These are phyloP conservation scores for Cyclophora punctaria DNA, from an alignment of 2,888 invertebrate species.

Conservation along the genomic window DNA sequence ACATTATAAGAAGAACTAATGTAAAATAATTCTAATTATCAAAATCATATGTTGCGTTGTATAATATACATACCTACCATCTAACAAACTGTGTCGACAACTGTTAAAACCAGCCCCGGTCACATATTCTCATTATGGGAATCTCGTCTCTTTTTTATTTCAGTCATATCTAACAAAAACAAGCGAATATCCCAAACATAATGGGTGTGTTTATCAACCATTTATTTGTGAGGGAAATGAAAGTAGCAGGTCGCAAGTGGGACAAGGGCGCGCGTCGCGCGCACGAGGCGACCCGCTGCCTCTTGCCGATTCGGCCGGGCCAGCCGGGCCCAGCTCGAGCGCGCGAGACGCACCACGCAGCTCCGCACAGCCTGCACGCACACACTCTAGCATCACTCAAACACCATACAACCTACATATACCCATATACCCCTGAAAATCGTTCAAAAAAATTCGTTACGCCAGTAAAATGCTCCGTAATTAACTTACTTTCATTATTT, in stretches of 20 bases:
- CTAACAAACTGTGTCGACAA: no score
- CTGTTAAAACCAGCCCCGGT: neutral
- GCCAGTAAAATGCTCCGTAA: neutral
- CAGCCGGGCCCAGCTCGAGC: no score
- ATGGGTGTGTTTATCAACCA: conserved; percentile 21
- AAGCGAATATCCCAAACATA: conserved; percentile 16
- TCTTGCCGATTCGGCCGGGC: conserved; percentile 12
- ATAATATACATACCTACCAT: no score
- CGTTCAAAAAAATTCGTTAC: no score
- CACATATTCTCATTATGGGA: conserved; percentile 7
- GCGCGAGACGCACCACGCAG: no score
- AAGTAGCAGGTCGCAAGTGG: conserved; percentile 17
- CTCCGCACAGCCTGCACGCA: no score
- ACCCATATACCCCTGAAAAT: no score
- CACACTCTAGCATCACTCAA: no score
- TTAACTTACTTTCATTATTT: conserved; percentile 6
- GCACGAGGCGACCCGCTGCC: conserved; percentile 28
- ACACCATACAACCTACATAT: no score
- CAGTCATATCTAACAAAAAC: conserved; percentile 15
- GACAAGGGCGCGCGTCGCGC: conserved; percentile 25
- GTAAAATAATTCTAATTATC: no score
- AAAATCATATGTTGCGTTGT: no score
- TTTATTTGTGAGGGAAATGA: conserved; percentile 22
- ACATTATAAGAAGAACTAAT: no score
- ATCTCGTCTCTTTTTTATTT: conserved; percentile 13